These are phyloP conservation scores for Acronicta leporina DNA, from an alignment of 2,888 invertebrate species.

Conservation along the genomic window DNA sequence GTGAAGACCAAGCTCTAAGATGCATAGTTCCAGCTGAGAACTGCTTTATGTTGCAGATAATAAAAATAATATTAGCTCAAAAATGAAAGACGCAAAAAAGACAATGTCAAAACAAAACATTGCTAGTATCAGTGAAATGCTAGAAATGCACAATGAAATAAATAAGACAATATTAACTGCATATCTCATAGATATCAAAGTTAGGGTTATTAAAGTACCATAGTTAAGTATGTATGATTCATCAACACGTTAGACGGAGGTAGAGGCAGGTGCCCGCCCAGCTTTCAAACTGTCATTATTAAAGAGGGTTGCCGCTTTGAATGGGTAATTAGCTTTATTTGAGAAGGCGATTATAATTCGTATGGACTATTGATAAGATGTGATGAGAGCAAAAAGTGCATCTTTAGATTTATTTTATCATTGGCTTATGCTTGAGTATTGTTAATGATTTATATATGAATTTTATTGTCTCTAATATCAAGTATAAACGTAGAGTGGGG, in stretches of 20 bases:
- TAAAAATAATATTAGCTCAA: no score
- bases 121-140: background rate
- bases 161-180: constrained; percentile 19
- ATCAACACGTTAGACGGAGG: constrained; percentile 51
- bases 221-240: constrained; percentile 54
- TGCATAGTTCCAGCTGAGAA: no score
- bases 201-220: constrained; percentile 17
- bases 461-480: no score
- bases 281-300: constrained; percentile 73
- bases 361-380: constrained; percentile 42
- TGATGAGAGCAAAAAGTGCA: constrained; percentile 1
- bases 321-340: constrained; percentile 69
- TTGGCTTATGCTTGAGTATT: no score
- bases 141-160: constrained; percentile 2
- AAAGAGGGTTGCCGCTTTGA: constrained; percentile 65
- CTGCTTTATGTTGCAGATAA: no score
- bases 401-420: no score
- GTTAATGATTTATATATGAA: no score
- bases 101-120: no score
- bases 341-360: constrained; percentile 55
- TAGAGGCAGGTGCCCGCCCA: constrained; percentile 63
- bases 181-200: constrained; percentile 40
- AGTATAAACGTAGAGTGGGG: no score
- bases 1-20: no score
- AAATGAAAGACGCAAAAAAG: no score